Base-by-base conservation (phyloP, 1,140 invertebrate genomes). In the Ladona fulva region DNA sequence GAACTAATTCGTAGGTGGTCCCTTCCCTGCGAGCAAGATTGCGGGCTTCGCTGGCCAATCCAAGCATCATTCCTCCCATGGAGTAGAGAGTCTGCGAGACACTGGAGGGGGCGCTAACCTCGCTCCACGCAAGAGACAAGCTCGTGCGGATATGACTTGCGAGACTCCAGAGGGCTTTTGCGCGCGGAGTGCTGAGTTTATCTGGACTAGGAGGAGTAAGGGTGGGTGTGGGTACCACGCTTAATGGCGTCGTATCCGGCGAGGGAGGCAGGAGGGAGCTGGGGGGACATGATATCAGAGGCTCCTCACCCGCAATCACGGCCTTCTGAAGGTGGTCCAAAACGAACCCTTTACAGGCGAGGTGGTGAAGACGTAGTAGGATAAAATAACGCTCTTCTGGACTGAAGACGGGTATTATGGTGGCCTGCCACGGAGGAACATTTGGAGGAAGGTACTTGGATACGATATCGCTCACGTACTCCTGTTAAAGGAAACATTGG, bases 341-440 rank as follows among this genome's bases (percentile, higher is more conserved):
- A 1, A 25, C 74, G 74, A 25, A 75, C 19, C 37, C 74, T 19
- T 25, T 42, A 10, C 24, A 25, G 10, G 29, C 24, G 16, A 94
- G 83, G 81, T 94, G 93, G 82, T 95, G 93, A 0, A 93, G 88
- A 77, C 93, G 87, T 0, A 94, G 86, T 11, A 95, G 81, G n/a
- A 93, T 88, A 80, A 91, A 91, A 81, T 91, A 92, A 77, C 88
- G 87, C 75, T 91, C 88, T 75, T 90, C 88, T 0, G 85, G 83
- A 0, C 85, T 83, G 1, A 83, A 42, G 79, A 85, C 87, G 19
- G 91, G 92, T 80, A 94, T 92, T 0, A 94, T 84, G 25, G 91
- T 89, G n/a, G 94, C 89, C 82, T 94, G 93, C 93, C 93, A 95
- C 0, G 93, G 93, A 0, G 93, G 90, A 42, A 89, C 84, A 5